These are phyloP conservation scores for Heliothis virescens DNA, from an alignment of 1,140 invertebrate genomes.

Conservation along the genomic window DNA sequence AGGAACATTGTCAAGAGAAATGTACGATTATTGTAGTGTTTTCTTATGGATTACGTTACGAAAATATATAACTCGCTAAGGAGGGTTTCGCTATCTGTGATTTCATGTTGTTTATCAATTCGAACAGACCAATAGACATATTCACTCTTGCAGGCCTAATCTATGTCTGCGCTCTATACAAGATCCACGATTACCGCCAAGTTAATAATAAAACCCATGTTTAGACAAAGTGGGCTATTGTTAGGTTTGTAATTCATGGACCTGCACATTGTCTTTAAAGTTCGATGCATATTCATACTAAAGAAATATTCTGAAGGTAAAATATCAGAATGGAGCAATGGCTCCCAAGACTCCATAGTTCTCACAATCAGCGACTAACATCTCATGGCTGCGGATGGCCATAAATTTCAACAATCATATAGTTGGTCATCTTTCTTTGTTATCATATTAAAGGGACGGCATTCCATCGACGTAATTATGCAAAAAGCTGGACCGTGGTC, in stretches of 20 bases:
- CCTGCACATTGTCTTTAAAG: background rate
- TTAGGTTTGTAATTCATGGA: background rate
- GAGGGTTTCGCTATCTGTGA: slow-evolving; percentile 79
- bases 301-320: slow-evolving; percentile 1
- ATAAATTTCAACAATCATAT: slow-evolving; percentile 81
- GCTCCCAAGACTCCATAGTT: slow-evolving; percentile 53
- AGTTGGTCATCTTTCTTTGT: slow-evolving; percentile 84
- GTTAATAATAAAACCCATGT: slow-evolving; percentile 35
- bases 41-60: slow-evolving; percentile 83
- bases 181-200: slow-evolving; percentile 50
- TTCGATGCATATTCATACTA: background rate
- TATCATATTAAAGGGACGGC: slow-evolving; percentile 83
- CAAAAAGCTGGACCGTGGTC: slow-evolving; percentile 82
- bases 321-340: slow-evolving; percentile 28
- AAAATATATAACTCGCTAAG: slow-evolving; percentile 82
- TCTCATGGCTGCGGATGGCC: slow-evolving; percentile 59
- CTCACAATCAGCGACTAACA: slow-evolving; percentile 64
- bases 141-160: slow-evolving; percentile 70
- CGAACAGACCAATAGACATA: slow-evolving; percentile 78
- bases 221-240: slow-evolving; percentile 27
- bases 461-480: slow-evolving; percentile 84
- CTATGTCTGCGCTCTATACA: slow-evolving; percentile 67
- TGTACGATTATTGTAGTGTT: slow-evolving; percentile 83
- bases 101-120: slow-evolving; percentile 83
- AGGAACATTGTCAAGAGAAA: slow-evolving; percentile 85